phyloP scores from a whole-genome alignment of 2,888 invertebrate genomes.

The Amblyjoppa fuscipennis region DNA sequence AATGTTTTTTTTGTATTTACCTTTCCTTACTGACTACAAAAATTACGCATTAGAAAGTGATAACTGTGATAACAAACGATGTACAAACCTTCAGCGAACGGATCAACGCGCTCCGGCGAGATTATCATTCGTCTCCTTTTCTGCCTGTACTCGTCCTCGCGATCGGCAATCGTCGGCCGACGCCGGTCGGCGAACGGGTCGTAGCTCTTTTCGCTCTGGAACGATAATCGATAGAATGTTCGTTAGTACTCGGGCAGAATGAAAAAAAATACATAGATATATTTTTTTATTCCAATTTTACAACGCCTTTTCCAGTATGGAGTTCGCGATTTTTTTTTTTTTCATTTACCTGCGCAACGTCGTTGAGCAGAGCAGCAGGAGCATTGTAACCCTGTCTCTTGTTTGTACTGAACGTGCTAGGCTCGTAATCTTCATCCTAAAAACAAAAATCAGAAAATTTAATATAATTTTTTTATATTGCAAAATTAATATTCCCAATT shows the following conservation, averaged over 20 bases:
- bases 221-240: background rate
- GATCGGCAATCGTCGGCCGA: slow-evolving; percentile 96
- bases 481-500: background rate
- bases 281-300: background rate
- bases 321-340: too few relatives aligned
- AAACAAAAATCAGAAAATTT: slow-evolving; percentile 47
- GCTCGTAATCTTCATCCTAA: slow-evolving; percentile 95
- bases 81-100: slow-evolving; percentile 97
- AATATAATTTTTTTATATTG: slow-evolving; percentile 13
- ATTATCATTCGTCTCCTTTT: slow-evolving; percentile 95
- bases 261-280: background rate
- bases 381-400: slow-evolving; percentile 94
- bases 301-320: too few relatives aligned
- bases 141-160: slow-evolving; percentile 98
- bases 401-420: slow-evolving; percentile 89
- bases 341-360: slow-evolving; percentile 92
- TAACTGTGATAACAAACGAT: slow-evolving; percentile 44
- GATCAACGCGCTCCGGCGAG: slow-evolving; percentile 98
- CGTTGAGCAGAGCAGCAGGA: slow-evolving; percentile 95
- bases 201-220: slow-evolving; percentile 95
- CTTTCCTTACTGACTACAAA: slow-evolving; percentile 8
- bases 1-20: slow-evolving; percentile 17
- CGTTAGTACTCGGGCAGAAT: slow-evolving; percentile 19
- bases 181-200: slow-evolving; percentile 98
- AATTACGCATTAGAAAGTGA: slow-evolving; percentile 21